phyloP scores from a whole-genome alignment of 2,113 vertebrate genomes.

The Todiramphus saurophagus region DNA sequence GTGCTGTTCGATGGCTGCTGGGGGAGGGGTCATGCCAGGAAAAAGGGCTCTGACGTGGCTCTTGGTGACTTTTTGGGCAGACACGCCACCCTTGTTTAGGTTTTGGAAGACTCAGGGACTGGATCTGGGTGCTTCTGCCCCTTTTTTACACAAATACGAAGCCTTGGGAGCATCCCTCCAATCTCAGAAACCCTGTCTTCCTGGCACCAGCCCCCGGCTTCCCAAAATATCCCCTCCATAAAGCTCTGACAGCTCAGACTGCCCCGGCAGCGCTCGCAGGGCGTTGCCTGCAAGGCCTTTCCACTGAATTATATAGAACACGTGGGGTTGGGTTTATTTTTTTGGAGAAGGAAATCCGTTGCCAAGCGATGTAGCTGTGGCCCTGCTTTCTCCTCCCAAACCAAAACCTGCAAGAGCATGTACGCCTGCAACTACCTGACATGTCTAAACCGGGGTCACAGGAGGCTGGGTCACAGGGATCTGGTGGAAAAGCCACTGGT shows the following conservation, averaged over 20 bases:
- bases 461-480: not conserved
- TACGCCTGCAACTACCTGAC: not conserved
- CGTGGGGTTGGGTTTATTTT: not conserved
- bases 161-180: not conserved
- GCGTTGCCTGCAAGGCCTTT: not conserved
- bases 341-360: constrained; percentile 3
- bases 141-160: fast-evolving
- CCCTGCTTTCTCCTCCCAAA: not conserved
- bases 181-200: not conserved
- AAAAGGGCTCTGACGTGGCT: not conserved
- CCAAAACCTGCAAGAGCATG: not conserved
- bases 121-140: not conserved
- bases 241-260: not conserved
- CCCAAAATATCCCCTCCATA: constrained; percentile 3
- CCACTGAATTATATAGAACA: constrained; percentile 4
- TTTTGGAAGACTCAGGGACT: not conserved
- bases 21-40: fast-evolving
- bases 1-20: not conserved
- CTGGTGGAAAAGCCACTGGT: not conserved
- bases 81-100: not conserved
- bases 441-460: not conserved
- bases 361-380: constrained; percentile 19
- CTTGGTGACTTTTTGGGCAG: not conserved
- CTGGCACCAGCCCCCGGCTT: not conserved
- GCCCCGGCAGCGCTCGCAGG: not conserved